phyloP scores from a whole-genome alignment of 2,113 vertebrate genomes.

The pig (Sus scrofa) region T2T-Sscrofa CM000817.6:83285001-83285500 shows the following conservation, averaged over 20 bases:
- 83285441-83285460: neutral
- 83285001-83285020: neutral
- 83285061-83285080: neutral
- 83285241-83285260: neutral
- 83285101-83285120: neutral
- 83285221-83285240: neutral
- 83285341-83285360: neutral
- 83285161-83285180: neutral
- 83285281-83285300: neutral
- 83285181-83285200: neutral
- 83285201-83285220: slow-evolving; percentile 11
- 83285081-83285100: neutral
- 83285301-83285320: neutral
- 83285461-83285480: neutral
- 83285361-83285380: neutral
- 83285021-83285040: neutral
- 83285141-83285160: neutral
- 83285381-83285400: neutral
- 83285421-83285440: neutral
- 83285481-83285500: too few relatives aligned
- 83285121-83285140: neutral
- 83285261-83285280: neutral
- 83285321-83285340: neutral
- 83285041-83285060: neutral
- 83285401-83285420: neutral